Base-by-base conservation (phyloP, 2,797 vertebrate genomes). In the Syngnathus rostellatus region DNA sequence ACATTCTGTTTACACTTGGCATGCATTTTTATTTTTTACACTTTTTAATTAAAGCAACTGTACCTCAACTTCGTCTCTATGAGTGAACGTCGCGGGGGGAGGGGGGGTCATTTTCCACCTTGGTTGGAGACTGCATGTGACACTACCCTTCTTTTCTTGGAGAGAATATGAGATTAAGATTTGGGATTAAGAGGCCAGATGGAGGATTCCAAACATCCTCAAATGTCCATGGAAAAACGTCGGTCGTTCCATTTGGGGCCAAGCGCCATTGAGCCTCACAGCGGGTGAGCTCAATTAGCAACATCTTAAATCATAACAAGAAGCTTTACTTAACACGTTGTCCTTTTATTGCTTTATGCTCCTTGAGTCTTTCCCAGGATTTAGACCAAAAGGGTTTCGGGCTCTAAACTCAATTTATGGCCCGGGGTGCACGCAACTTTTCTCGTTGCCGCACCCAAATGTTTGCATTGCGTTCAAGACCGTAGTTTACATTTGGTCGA, bases 151-250 rank as follows among this genome's bases (percentile, higher is more conserved):
- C 51, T 45, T 45, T 45, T 16, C 25, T 31, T 37, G 3, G 39
- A 23, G 68, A 82, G 72, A 79, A 75, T 57, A 23, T 57, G 25
- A 58, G 55, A 58, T 72, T 72, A 77, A 82, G 71, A 69, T 58
- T 76, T 74, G 71, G 62, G 81, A 76, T 77, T 71, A 74, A 69
- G 45, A 66, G 63, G 59, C 63, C 80, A 83, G 80, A 77, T 71
- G 81, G 79, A 74, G 68, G 62, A 17, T 58, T 58, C 55, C 7
- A 58, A 58, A 64, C 46, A 6, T 61, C 8, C 19, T 41, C n/a
- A 51, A 48, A 37, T 37, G 46, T 37, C n/a, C 45, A 64, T 19
- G 31, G 23, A 2, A 25, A 21, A 68, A 25, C 50, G 38, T 37
- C 45, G 31, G 31, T 63, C 25, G 37, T 50, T 48, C 45, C 58